Conservation (phyloP, 92 coral and sea anemone genomes). For the Bergia sp. region DNA sequence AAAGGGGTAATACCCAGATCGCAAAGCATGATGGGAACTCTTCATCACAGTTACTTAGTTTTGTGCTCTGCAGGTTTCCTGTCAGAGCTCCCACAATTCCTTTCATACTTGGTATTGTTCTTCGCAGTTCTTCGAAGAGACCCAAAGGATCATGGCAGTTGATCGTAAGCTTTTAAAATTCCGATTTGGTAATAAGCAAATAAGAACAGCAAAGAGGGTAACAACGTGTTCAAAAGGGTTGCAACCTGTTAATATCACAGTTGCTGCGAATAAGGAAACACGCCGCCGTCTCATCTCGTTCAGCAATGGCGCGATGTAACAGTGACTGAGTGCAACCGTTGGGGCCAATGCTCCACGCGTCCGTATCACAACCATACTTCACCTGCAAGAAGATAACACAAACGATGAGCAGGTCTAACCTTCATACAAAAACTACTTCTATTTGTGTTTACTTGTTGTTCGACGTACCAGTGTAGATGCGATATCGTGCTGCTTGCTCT, state of each 20-base stretch:
- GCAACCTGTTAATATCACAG: constrained; percentile 95
- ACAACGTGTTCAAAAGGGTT: background rate
- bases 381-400: constrained; percentile 59
- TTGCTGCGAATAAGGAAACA: constrained; percentile 86
- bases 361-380: constrained; percentile 83
- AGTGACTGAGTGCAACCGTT: constrained; percentile 98
- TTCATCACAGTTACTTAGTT: too few relatives aligned
- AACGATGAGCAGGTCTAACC: background rate
- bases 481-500: constrained; percentile 82
- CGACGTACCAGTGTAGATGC: constrained; percentile 87
- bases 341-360: constrained; percentile 96
- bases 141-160: background rate
- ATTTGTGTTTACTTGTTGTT: background rate
- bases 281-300: constrained; percentile 83
- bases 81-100: too few relatives aligned
- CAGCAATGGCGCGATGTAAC: constrained; percentile 91
- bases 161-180: background rate
- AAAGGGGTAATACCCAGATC: too few relatives aligned
- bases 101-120: too few relatives aligned
- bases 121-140: too few relatives aligned
- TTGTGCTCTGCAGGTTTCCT: too few relatives aligned
- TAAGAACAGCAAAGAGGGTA: background rate
- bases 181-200: too few relatives aligned
- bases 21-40: too few relatives aligned
- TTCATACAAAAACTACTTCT: too few relatives aligned